Evolutionary conservation across 2,113 vertebrate species (phyloP), one percentile per base, ranked within the genome.

Genomic region (Podilymbus podiceps): DNA sequence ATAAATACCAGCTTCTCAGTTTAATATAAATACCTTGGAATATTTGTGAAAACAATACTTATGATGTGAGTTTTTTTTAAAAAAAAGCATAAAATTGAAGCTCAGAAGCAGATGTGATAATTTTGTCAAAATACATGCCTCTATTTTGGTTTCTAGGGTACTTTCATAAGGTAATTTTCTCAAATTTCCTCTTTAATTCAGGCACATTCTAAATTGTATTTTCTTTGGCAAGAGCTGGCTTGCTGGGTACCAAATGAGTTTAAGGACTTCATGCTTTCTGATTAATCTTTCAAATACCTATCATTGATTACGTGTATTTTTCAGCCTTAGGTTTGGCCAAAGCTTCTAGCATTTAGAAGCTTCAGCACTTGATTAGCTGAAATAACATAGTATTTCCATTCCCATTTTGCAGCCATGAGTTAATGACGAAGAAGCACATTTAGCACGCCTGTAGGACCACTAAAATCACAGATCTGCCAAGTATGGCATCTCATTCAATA

Each of bases 181-280:
- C 93, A 96, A 91, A 91, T 96, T 96, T 91, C 91, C 91, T 91
- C 66, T 91, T 95, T 93, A 92, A 95, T 95, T 76, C 88, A 93
- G 91, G 66, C 86, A 79, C 56, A 85, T 79, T 95, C 87, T 92
- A 90, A 88, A 91, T 74, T 66, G 31, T 95, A 60, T 97, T 97
- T 97, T 96, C 84, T 94, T 96, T 97, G 95, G 96, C 95, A 96
- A 68, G 72, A 68, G 15, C 27, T 75, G n/a, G 38, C 64, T 91
- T 86, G 27, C 64, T 85, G 44, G 92, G 81, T 94, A 96, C 25
- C 84, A 96, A 95, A 94, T 56, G 68, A 92, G 47, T 89, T 93
- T 91, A 90, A 97, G 63, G 33, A 90, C 85, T 92, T 96, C 68
- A 91, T 83, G 68, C 72, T 95, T 94, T 94, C 91, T 87, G 92